Percentiles rank a stretch among this genome's conserved stretches.
These are phyloP conservation scores for Oophaga sylvatica DNA, from an alignment of 2,797 vertebrate genomes.

Conservation along the genomic window DNA sequence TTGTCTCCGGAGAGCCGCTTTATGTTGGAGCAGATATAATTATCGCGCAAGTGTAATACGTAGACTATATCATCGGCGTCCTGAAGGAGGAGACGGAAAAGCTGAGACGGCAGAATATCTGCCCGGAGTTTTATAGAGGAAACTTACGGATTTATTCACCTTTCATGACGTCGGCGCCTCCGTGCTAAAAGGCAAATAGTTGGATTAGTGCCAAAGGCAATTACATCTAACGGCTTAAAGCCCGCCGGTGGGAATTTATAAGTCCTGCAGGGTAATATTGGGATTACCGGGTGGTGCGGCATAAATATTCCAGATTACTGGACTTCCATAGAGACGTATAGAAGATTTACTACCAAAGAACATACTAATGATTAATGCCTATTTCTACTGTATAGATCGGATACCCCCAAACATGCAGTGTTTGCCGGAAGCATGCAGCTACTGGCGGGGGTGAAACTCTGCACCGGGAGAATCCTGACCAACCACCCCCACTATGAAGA, in stretches of 20 bases:
- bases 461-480: constrained; percentile 91
- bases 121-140: background rate
- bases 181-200: too few species aligned
- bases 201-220: background rate
- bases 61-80: constrained; percentile 18
- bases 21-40: constrained; percentile 70
- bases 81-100: background rate
- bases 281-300: too few species aligned
- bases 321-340: too few species aligned
- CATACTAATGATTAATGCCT: background rate
- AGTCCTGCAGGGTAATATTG: background rate
- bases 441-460: constrained; percentile 95
- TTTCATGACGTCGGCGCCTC: background rate
- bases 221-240: background rate
- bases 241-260: background rate
- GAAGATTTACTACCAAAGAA: too few species aligned
- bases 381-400: constrained; percentile 76
- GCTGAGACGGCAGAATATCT: constrained; percentile 27
- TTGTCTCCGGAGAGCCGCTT: constrained; percentile 69
- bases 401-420: constrained; percentile 87
- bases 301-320: too few species aligned
- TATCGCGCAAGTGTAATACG: constrained; percentile 60
- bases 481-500: constrained; percentile 99
- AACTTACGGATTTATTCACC: background rate
- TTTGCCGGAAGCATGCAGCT: constrained; percentile 99